A percentile compares a stretch with the other conserved stretches of the same genome.
These are phyloP conservation scores for Willisornis vidua DNA, from an alignment of 2,113 vertebrate species.

Conservation along the genomic window DNA sequence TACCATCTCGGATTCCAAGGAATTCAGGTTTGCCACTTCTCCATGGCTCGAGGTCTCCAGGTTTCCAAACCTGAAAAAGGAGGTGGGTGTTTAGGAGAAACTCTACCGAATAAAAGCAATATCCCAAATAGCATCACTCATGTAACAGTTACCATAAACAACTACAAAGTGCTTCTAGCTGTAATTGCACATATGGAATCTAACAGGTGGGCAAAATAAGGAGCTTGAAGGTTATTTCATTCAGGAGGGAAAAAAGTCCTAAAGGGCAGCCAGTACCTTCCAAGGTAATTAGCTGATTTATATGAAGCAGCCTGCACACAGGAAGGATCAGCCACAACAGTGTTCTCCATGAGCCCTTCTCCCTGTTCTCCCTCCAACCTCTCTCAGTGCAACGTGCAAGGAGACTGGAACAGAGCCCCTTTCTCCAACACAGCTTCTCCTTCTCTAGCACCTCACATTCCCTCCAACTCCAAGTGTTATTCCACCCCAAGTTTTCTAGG, in stretches of 20 bases:
- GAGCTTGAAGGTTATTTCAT: neutral
- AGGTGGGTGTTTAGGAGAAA: neutral
- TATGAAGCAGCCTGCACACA: neutral
- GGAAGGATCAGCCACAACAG: neutral
- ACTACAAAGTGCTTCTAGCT: neutral
- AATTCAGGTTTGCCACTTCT: slow-evolving; percentile 60
- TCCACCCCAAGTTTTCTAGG: neutral
- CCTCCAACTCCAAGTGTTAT: neutral
- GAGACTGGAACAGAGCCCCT: neutral
- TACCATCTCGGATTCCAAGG: slow-evolving; percentile 75
- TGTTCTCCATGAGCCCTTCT: neutral
- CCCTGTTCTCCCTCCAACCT: neutral
- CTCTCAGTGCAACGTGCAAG: neutral
- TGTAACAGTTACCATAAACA: neutral
- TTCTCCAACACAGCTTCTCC: neutral
- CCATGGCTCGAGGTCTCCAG: slow-evolving; percentile 74
- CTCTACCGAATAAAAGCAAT: neutral
- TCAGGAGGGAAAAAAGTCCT: neutral
- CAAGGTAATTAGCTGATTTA: neutral
- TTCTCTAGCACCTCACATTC: neutral
- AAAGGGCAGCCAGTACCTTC: neutral
- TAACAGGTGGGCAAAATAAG: neutral
- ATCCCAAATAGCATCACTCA: neutral
- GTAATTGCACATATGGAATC: neutral
- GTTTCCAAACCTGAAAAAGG: slow-evolving; percentile 80